A percentile compares a stretch with the other conserved stretches of the same genome.
Evolutionary conservation across 2,797 vertebrate species (phyloP).

Genomic region (Melanotaenia parkinsoni): DNA sequence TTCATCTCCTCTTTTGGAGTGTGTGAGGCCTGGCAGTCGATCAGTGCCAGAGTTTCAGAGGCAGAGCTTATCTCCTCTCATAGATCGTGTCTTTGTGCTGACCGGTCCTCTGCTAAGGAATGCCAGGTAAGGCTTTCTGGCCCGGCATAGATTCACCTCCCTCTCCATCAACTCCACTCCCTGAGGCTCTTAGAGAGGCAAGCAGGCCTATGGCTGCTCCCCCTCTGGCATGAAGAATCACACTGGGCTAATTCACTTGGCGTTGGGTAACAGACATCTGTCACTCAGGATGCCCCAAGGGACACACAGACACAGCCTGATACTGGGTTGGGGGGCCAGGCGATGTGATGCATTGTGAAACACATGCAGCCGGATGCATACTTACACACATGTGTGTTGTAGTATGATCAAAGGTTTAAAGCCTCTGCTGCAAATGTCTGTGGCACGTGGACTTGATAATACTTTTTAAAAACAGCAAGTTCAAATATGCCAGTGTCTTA

Average conservation of each 20-base stretch:
- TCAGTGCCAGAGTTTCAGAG: conserved; percentile 71
- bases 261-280: conserved; percentile 84
- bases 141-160: conserved; percentile 34
- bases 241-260: conserved; percentile 82
- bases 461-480: conserved; percentile 19
- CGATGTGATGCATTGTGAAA: conserved; percentile 70
- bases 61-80: conserved; percentile 72
- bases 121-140: conserved; percentile 75
- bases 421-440: conserved; percentile 8
- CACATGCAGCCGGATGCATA: conserved; percentile 58
- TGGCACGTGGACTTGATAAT: not conserved
- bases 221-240: conserved; percentile 68
- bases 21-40: conserved; percentile 58
- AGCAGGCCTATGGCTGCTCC: conserved; percentile 55
- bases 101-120: conserved; percentile 75
- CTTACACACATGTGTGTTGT: conserved; percentile 52
- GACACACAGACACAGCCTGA: conserved; percentile 70
- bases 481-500: conserved; percentile 77
- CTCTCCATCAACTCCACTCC: conserved; percentile 10
- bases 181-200: conserved; percentile 56
- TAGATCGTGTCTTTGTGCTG: conserved; percentile 71
- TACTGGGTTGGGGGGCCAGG: conserved; percentile 43
- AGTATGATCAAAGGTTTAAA: conserved; percentile 7
- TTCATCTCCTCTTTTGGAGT: conserved; percentile 70
- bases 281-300: conserved; percentile 79